phyloP scores from a whole-genome alignment of 2,113 vertebrate species.

The Vulpes ferrilata region DNA sequence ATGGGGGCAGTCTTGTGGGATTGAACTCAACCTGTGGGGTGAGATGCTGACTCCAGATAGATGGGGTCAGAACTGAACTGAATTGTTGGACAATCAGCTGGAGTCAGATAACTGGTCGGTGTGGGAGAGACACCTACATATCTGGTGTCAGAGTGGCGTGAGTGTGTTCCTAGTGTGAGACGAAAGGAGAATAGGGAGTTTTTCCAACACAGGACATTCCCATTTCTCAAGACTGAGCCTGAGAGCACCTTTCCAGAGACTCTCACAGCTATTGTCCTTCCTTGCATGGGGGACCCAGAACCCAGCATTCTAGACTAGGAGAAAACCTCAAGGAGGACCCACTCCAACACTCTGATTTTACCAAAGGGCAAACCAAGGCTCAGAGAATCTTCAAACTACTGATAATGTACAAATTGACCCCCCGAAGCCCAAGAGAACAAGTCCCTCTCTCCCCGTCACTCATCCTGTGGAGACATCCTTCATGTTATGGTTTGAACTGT shows the following conservation, averaged over 20 bases:
- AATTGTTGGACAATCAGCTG: not conserved
- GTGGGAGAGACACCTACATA: not conserved
- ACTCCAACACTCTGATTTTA: not conserved
- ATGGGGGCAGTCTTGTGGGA: not conserved
- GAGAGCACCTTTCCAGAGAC: not conserved
- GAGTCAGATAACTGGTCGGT: not conserved
- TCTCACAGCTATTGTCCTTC: not conserved
- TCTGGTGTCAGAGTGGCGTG: not conserved
- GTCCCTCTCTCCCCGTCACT: not conserved
- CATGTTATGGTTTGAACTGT: not conserved
- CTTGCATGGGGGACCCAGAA: not conserved
- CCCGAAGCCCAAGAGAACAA: not conserved
- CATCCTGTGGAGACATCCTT: not conserved
- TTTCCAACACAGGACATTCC: not conserved
- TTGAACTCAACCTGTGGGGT: not conserved
- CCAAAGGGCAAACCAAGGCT: not conserved
- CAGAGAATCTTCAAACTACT: not conserved
- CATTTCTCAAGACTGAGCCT: conserved; percentile 1
- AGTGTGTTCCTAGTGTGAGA: not conserved
- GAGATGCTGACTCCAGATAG: not conserved
- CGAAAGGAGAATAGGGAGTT: not conserved
- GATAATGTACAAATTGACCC: not conserved
- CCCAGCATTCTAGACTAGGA: not conserved
- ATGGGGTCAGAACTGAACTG: not conserved
- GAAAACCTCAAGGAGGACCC: not conserved